Conservation (phyloP, 2,113 vertebrate species). For the Cinclus cinclus region DNA sequence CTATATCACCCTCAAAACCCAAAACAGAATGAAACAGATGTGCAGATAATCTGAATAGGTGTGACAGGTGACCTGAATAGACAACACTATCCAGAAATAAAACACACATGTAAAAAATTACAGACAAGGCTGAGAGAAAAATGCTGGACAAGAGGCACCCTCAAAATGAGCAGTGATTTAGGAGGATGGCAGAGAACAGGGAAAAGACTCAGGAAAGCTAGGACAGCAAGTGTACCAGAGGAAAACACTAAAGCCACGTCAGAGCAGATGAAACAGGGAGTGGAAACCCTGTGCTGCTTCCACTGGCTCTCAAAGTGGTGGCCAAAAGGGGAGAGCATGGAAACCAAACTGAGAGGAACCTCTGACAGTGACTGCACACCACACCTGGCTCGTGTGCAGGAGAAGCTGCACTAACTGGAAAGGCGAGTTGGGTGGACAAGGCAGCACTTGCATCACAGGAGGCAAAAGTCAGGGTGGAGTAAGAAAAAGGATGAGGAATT, state of each 20-base stretch:
- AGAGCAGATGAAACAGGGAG: background rate
- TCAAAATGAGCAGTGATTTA: background rate
- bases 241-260: background rate
- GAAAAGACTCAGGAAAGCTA: background rate
- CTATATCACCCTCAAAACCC: background rate
- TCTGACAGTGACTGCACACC: background rate
- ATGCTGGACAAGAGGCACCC: background rate
- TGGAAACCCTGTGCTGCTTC: background rate
- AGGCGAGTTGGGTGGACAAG: background rate
- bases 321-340: background rate
- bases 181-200: background rate
- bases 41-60: background rate
- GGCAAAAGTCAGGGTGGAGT: background rate
- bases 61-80: background rate
- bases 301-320: background rate
- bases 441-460: accelerated
- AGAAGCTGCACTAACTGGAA: background rate
- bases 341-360: background rate
- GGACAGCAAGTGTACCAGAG: background rate
- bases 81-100: background rate
- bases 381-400: accelerated
- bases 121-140: background rate
- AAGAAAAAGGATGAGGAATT: background rate
- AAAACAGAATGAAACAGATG: background rate
- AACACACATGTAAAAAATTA: background rate